Percentiles rank a stretch among this genome's conserved stretches.
Conservation (phyloP, 2,113 vertebrate genomes). For the Cavia porcellus region DNA sequence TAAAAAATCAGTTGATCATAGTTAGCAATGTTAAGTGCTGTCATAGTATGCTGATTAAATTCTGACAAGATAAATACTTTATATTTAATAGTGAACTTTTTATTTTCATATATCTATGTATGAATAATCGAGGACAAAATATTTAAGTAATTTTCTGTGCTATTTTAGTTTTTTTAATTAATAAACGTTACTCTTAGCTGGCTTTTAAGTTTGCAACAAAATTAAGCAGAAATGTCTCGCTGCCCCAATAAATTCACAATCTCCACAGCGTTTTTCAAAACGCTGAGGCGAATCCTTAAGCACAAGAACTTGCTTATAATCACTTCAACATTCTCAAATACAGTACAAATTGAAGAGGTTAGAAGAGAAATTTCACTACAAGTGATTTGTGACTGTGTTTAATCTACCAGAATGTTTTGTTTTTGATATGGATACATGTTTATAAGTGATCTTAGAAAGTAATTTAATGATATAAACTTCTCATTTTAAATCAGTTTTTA, state of each 20-base stretch:
- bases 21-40: slow-evolving; percentile 19
- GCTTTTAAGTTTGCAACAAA: background rate
- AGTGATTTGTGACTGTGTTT: background rate
- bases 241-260: background rate
- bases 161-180: background rate
- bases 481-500: background rate
- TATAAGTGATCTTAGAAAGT: background rate
- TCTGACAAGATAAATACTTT: slow-evolving; percentile 17
- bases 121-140: background rate
- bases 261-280: background rate
- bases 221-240: background rate
- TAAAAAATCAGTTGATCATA: slow-evolving; percentile 3
- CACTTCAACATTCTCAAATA: background rate
- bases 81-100: background rate
- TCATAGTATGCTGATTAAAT: background rate
- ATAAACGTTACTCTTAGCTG: background rate
- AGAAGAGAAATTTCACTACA: background rate
- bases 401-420: background rate
- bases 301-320: background rate
- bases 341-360: background rate
- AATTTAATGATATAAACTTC: background rate
- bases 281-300: background rate
- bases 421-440: background rate
- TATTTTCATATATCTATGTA: background rate
- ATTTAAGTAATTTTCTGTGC: background rate